phyloP scores from a whole-genome alignment of 2,797 vertebrate species.

The Botia kubotai region DNA sequence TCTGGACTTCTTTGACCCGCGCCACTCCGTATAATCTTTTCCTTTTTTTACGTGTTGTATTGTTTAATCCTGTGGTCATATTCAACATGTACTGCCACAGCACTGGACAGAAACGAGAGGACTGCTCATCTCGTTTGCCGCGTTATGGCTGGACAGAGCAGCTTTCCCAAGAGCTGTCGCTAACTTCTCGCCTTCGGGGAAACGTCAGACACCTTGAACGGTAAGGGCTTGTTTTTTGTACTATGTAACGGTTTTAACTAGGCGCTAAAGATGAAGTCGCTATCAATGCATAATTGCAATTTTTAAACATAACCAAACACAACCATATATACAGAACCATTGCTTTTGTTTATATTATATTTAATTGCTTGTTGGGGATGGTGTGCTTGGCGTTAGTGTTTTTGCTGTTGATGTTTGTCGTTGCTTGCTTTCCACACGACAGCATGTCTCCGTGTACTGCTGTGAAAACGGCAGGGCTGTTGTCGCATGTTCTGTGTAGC shows the following conservation, averaged over 20 bases:
- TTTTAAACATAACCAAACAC: too few relatives aligned
- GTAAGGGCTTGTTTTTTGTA: slow-evolving; percentile 15
- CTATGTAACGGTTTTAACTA: neutral
- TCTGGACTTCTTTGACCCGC: slow-evolving; percentile 76
- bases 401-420: neutral
- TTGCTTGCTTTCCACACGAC: neutral
- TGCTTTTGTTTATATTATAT: neutral
- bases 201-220: slow-evolving; percentile 3
- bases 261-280: too few relatives aligned
- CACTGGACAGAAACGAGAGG: neutral
- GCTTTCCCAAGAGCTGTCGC: slow-evolving; percentile 7
- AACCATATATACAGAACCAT: too few relatives aligned
- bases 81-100: neutral
- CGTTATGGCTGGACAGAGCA: neutral
- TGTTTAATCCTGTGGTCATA: slow-evolving; percentile 41
- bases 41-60: slow-evolving; percentile 53
- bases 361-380: neutral
- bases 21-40: slow-evolving; percentile 59
- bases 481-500: neutral
- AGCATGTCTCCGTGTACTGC: neutral
- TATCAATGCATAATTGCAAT: too few relatives aligned
- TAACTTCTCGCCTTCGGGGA: neutral
- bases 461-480: neutral
- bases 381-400: neutral
- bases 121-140: neutral